These are phyloP conservation scores for Lagodon rhomboides DNA, from an alignment of 2,797 vertebrate genomes.

Conservation along the genomic window DNA sequence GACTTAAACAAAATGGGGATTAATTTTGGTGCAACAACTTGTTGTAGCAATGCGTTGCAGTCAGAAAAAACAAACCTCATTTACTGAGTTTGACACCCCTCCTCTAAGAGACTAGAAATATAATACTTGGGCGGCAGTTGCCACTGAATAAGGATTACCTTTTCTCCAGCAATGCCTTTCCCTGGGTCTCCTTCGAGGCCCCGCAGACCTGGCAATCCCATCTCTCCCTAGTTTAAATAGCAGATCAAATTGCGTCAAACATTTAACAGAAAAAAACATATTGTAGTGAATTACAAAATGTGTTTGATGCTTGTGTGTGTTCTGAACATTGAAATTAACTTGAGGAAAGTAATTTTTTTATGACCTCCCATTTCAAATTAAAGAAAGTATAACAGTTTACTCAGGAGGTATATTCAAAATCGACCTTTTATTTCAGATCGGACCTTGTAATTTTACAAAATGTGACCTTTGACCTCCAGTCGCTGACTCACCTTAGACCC, in stretches of 20 bases:
- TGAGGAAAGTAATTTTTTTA: background rate
- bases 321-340: background rate
- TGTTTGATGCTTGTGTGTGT: background rate
- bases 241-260: slow-evolving; percentile 9
- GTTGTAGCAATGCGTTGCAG: no score
- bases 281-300: background rate
- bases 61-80: no score
- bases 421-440: no score
- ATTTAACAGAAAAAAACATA: background rate
- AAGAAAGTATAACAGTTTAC: no score
- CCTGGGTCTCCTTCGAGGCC: slow-evolving; percentile 85
- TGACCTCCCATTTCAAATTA: background rate
- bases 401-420: no score
- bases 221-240: slow-evolving; percentile 86
- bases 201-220: slow-evolving; percentile 84
- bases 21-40: no score
- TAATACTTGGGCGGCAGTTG: background rate
- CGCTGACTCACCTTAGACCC: slow-evolving; percentile 87
- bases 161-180: slow-evolving; percentile 87
- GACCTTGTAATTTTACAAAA: background rate
- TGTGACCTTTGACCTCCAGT: background rate
- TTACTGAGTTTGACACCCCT: no score
- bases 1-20: no score
- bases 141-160: slow-evolving; percentile 71
- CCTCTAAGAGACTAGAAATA: no score